Percentiles rank a stretch among this genome's conserved stretches.
phyloP scores from a whole-genome alignment of 2,113 vertebrate species.

The Melozone crissalis region DNA sequence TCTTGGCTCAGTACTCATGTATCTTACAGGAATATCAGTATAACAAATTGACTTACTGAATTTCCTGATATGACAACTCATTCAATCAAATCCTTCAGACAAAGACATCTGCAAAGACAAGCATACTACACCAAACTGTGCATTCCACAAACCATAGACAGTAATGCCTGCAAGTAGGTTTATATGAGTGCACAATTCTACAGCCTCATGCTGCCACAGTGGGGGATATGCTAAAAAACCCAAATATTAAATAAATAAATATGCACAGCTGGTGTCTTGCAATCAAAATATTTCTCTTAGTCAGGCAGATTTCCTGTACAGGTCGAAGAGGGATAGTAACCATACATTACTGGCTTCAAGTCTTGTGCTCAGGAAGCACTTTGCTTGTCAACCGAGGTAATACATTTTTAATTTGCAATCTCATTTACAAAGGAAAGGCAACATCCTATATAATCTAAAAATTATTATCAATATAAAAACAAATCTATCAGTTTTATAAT shows the following conservation, averaged over 20 bases:
- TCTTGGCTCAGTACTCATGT: not conserved
- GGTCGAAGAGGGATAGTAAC: not conserved
- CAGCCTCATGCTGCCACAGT: not conserved
- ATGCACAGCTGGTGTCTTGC: not conserved
- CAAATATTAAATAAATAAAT: not conserved
- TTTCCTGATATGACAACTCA: conserved; percentile 46
- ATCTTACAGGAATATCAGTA: conserved; percentile 56
- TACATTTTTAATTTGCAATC: conserved; percentile 19
- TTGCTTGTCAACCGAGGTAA: not conserved
- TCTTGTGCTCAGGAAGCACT: not conserved
- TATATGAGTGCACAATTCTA: not conserved
- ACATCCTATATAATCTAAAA: not conserved
- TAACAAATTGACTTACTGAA: conserved; percentile 40
- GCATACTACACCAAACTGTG: not conserved
- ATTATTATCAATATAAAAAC: not conserved
- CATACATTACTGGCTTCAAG: not conserved
- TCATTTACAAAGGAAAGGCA: not conserved
- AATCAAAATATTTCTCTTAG: not conserved
- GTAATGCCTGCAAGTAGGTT: not conserved
- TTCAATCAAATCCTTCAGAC: conserved; percentile 50
- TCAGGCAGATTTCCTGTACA: not conserved
- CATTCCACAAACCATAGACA: not conserved
- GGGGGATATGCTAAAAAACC: not conserved
- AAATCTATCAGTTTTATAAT: not conserved
- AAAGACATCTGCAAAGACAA: not conserved